phyloP scores from a whole-genome alignment of 2,113 vertebrate genomes.

The Psettodes erumei region DNA sequence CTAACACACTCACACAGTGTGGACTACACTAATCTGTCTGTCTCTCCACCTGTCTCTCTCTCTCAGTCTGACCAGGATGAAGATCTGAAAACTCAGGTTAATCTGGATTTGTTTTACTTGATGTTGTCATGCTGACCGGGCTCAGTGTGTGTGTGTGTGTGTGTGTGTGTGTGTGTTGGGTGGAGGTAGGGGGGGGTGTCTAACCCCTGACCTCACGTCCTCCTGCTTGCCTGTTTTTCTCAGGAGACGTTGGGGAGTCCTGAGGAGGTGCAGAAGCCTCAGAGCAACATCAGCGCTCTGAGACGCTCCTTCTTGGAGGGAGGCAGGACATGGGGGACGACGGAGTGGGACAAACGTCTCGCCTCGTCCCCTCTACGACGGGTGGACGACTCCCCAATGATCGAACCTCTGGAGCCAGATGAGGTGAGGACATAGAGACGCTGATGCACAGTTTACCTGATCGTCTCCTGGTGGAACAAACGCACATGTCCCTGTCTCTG shows the following conservation, averaged over 20 bases:
- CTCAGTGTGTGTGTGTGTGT: too few relatives aligned
- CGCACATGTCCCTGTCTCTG: too few relatives aligned
- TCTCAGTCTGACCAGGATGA: slow-evolving; percentile 89
- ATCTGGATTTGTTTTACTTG: neutral
- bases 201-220: neutral
- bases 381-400: slow-evolving; percentile 95
- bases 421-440: slow-evolving; percentile 82
- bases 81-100: slow-evolving; percentile 81
- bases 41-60: neutral
- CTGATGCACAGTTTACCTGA: too few relatives aligned
- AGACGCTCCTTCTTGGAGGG: slow-evolving; percentile 94
- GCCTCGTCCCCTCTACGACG: slow-evolving; percentile 91
- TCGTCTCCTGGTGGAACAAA: too few relatives aligned
- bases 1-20: neutral
- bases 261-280: slow-evolving; percentile 90
- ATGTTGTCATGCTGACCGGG: neutral
- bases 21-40: neutral
- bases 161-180: too few relatives aligned
- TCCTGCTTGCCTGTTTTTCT: neutral
- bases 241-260: slow-evolving; percentile 84
- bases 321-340: slow-evolving; percentile 78
- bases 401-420: slow-evolving; percentile 93
- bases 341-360: slow-evolving; percentile 96
- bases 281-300: slow-evolving; percentile 93
- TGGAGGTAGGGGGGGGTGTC: too few relatives aligned